Percentiles rank a stretch among this genome's conserved stretches.
Evolutionary conservation across 2,888 invertebrate species (phyloP).

Genomic region (Aphidoletes aphidimyza): DNA sequence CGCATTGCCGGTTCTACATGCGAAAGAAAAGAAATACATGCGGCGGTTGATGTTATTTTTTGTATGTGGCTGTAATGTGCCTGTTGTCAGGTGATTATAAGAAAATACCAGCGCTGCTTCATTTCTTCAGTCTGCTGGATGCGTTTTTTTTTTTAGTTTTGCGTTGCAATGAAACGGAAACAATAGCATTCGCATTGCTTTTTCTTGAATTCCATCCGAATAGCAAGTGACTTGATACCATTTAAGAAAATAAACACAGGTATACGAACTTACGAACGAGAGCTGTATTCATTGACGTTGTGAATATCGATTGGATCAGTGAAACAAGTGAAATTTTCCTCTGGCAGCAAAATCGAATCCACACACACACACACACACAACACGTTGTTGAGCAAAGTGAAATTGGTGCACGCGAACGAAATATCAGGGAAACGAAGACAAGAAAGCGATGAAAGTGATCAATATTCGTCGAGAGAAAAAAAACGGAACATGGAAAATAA

Average conservation of each 20-base stretch:
- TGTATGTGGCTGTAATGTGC: background rate
- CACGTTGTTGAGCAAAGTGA: background rate
- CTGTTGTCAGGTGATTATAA: constrained; percentile 51
- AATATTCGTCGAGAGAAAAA: background rate
- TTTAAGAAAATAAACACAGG: background rate
- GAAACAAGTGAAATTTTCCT: constrained; percentile 33
- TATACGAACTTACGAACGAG: no score
- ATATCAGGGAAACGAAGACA: background rate
- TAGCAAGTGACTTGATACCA: constrained; percentile 34
- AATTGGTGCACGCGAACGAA: background rate
- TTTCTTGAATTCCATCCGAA: constrained; percentile 34
- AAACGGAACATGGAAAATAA: background rate
- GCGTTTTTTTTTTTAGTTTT: background rate
- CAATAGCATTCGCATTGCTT: constrained; percentile 25
- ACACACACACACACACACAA: no score
- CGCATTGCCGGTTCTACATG: background rate
- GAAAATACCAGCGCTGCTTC: background rate
- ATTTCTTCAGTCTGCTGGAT: no score
- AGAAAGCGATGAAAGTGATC: background rate
- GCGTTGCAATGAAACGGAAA: constrained; percentile 3
- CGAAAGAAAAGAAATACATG: background rate
- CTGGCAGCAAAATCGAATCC: constrained; percentile 5
- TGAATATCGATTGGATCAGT: constrained; percentile 1
- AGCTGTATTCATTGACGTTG: no score
- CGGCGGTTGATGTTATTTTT: background rate